Evolutionary conservation across 2,888 invertebrate species (phyloP).

Genomic region (Quadroppia sp.): DNA sequence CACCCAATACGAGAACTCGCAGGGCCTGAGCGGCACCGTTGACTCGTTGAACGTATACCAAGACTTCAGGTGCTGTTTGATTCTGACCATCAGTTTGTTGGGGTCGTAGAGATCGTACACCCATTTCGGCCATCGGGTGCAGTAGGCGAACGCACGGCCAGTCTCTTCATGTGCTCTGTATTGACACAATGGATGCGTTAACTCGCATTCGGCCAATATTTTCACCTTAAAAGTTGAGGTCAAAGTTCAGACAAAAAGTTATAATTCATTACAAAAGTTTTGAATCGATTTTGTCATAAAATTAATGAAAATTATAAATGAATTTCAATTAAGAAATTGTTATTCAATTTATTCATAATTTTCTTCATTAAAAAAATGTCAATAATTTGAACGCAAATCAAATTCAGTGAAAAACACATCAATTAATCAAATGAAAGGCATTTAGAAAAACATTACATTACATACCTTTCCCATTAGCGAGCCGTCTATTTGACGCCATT

Average conservation of each 20-base stretch:
- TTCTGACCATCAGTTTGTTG: conserved; percentile 41
- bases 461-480: conserved; percentile 50
- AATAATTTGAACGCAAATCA: no score
- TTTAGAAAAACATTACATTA: not conserved
- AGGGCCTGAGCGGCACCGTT: conserved; percentile 63
- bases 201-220: conserved; percentile 64
- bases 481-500: conserved; percentile 51
- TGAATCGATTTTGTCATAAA: no score
- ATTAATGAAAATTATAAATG: no score
- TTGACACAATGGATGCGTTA: conserved; percentile 57
- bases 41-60: conserved; percentile 46
- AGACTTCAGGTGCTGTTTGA: conserved; percentile 35
- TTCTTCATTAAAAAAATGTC: no score
- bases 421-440: no score
- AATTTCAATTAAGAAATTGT: no score
- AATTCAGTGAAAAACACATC: no score
- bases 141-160: not conserved
- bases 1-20: conserved; percentile 56
- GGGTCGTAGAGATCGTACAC: conserved; percentile 64
- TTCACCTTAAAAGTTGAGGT: conserved; percentile 54
- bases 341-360: no score
- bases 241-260: no score
- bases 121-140: conserved; percentile 61
- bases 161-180: not conserved
- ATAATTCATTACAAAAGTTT: no score